Evolutionary conservation across 2,888 invertebrate species (phyloP), one percentile per base, ranked within the genome.

Genomic region (Nowickia ferox): DNA sequence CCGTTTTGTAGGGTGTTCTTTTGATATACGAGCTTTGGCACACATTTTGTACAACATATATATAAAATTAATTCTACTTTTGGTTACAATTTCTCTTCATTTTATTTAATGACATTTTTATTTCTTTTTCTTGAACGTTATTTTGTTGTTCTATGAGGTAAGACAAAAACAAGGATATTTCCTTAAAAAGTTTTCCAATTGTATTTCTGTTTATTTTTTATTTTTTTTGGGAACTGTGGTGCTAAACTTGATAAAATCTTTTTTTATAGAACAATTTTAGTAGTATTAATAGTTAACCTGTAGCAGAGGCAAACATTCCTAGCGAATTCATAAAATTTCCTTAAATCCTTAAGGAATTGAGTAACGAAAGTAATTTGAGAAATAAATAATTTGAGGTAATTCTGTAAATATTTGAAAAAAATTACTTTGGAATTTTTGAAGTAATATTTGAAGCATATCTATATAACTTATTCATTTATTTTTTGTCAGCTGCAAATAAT

Each of bases 61-160:
- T 19, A 17, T 13, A 71, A 4, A 55, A 22, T 65, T 72, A 55
- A 46, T 71, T 72, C 19, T 40, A 46, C 46, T 72, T 72, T 79
- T 79, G 38, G 38, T 38, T 63, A 71, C 53, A 81, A 68, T 75
- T 53, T 59, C 46, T 46, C 59, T 69, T 75, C 81, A 75, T 69
- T 69, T 75, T 63, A 55, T 76, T 69, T 82, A 76, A 76, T 76
- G 76, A 76, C 55, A 65, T 57, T 75, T 72, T 72, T 38, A 59
- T 17, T 57, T 66, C 48, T 57, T 59, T 63, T 38, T 15, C 30
- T 1, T 30, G 0, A 30, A 1, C n/a, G 48, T 66, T 57, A 51
- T 44, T 30, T 63, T 19, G 13, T 46, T 4, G 6, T n/a, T 42
- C 4, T 38, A 30, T 13, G 11, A 55, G 48, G 51, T 42, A 38